phyloP scores from a whole-genome alignment of 2,797 vertebrate genomes.

The Lepilemur ruficaudatus region DNA sequence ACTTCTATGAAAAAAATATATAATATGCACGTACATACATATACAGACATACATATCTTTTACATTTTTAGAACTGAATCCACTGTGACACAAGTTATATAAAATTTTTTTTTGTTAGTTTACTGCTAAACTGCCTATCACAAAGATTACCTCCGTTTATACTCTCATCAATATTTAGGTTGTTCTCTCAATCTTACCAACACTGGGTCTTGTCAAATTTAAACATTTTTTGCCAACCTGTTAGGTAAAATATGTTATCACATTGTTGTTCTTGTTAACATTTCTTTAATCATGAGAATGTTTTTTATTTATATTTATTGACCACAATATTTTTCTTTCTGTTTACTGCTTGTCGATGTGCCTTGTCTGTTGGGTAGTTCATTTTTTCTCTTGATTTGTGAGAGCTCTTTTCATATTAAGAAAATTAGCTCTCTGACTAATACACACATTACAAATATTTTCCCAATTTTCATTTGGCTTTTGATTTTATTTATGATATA shows the following conservation, averaged over 20 bases:
- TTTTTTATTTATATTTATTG: not conserved
- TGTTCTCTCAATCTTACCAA: not conserved
- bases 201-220: not conserved
- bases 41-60: no score
- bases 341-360: not conserved
- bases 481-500: not conserved
- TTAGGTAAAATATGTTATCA: not conserved
- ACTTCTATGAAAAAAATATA: not conserved
- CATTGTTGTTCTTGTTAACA: not conserved
- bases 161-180: not conserved
- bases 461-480: not conserved
- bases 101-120: not conserved
- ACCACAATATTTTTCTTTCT: not conserved
- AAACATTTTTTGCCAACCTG: not conserved
- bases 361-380: not conserved
- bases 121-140: not conserved
- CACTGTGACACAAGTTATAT: not conserved
- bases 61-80: not conserved
- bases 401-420: not conserved
- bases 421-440: not conserved
- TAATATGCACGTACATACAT: not conserved
- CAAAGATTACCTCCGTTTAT: not conserved
- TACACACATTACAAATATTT: not conserved
- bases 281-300: not conserved
- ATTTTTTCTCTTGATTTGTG: not conserved